These are phyloP conservation scores for Candidula unifasciata DNA, from an alignment of 2,888 invertebrate genomes.

Conservation along the genomic window DNA sequence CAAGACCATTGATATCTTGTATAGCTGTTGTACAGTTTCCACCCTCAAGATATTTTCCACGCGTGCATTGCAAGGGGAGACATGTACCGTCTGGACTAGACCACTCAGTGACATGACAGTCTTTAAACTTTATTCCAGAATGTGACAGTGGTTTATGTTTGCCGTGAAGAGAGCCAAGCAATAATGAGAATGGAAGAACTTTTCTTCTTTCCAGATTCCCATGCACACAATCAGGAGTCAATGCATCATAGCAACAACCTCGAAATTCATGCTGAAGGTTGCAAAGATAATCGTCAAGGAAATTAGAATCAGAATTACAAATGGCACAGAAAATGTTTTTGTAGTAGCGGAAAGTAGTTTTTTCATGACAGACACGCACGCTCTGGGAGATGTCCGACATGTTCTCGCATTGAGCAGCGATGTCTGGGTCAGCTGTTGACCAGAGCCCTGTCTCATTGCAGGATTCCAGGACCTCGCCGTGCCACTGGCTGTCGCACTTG, in stretches of 20 bases:
- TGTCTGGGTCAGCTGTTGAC: background rate
- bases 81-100: slow-evolving; percentile 20
- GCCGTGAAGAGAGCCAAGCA: background rate
- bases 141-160: background rate
- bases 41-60: slow-evolving; percentile 14
- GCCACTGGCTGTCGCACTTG: background rate
- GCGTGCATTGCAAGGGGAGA: background rate
- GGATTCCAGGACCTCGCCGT: background rate
- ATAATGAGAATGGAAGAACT: background rate
- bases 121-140: background rate
- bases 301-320: slow-evolving; percentile 15
- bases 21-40: slow-evolving; percentile 14
- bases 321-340: slow-evolving; percentile 41
- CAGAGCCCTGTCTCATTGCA: slow-evolving; percentile 24
- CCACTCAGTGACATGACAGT: slow-evolving; percentile 5
- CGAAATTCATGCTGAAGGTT: background rate
- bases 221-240: background rate
- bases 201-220: background rate
- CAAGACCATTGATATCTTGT: slow-evolving; percentile 9
- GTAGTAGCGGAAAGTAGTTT: background rate
- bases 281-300: background rate
- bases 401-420: background rate
- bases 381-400: background rate
- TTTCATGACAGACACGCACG: background rate
- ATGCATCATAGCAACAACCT: background rate